Conservation (phyloP, 2,888 invertebrate species). For the Dryobota labecula region DNA sequence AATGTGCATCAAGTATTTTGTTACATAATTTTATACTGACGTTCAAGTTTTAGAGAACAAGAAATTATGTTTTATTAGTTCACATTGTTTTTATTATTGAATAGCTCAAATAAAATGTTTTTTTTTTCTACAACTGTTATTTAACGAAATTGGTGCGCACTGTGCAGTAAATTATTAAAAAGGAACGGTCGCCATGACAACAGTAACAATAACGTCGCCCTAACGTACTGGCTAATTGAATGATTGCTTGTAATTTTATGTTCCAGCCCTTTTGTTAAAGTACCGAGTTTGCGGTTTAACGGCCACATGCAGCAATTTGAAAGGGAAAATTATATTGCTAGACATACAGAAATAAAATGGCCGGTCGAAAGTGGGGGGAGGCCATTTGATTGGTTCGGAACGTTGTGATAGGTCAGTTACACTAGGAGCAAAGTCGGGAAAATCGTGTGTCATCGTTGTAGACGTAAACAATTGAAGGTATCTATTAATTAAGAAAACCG, state of each 20-base stretch:
- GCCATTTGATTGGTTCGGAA: slow-evolving; percentile 34
- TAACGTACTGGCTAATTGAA: slow-evolving; percentile 78
- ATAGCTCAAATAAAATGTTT: slow-evolving; percentile 35
- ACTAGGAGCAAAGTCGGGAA: slow-evolving; percentile 41
- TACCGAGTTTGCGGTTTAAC: slow-evolving; percentile 80
- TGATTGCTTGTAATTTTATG: slow-evolving; percentile 81
- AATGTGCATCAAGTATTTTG: slow-evolving; percentile 27
- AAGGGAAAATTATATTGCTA: slow-evolving; percentile 56
- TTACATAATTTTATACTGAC: slow-evolving; percentile 29
- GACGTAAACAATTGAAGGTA: neutral
- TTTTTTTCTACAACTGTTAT: slow-evolving; percentile 38
- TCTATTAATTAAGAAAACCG: slow-evolving; percentile 19
- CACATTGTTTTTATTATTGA: slow-evolving; percentile 6
- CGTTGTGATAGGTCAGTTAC: slow-evolving; percentile 60
- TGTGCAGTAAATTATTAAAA: slow-evolving; percentile 27
- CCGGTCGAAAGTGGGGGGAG: slow-evolving; percentile 23
- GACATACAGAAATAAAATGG: slow-evolving; percentile 44
- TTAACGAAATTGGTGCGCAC: slow-evolving; percentile 32
- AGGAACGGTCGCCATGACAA: slow-evolving; percentile 66
- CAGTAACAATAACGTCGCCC: slow-evolving; percentile 67
- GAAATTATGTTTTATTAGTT: slow-evolving; percentile 6
- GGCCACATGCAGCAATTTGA: slow-evolving; percentile 65
- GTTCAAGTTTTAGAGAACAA: slow-evolving; percentile 11
- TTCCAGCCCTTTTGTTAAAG: slow-evolving; percentile 74
- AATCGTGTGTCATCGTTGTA: slow-evolving; percentile 18